Conservation (phyloP, 2,113 vertebrate species). For the Pedetes capensis region DNA sequence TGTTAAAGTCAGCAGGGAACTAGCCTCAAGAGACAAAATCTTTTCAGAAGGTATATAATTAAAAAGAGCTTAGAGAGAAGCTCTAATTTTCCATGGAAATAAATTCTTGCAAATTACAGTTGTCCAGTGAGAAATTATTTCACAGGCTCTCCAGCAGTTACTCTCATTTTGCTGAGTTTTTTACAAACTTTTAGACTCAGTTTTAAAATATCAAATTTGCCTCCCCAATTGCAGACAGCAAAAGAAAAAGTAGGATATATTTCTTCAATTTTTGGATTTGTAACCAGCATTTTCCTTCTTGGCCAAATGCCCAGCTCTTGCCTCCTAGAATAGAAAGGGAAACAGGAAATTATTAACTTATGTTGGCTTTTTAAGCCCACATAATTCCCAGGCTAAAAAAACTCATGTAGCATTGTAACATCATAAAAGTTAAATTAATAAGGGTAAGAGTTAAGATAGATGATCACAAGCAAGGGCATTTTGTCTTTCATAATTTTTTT, state of each 20-base stretch:
- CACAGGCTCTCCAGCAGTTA: neutral
- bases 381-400: neutral
- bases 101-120: constrained; percentile 64
- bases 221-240: neutral
- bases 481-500: neutral
- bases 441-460: neutral
- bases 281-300: constrained; percentile 25
- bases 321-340: neutral
- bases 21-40: neutral
- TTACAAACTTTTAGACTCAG: constrained; percentile 27
- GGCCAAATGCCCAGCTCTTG: constrained; percentile 8
- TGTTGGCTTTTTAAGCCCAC: constrained; percentile 15
- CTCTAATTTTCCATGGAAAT: constrained; percentile 64
- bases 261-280: neutral
- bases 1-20: neutral
- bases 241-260: neutral
- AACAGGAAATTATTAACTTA: neutral
- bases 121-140: constrained; percentile 45
- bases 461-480: neutral
- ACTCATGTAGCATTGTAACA: neutral
- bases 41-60: constrained; percentile 54
- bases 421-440: neutral
- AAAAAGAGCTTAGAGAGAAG: constrained; percentile 35
- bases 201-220: constrained; percentile 39
- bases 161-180: constrained; percentile 23